Evolutionary conservation across 2,797 vertebrate genomes (phyloP).

Genomic region (Pyrocephalus nanus): DNA sequence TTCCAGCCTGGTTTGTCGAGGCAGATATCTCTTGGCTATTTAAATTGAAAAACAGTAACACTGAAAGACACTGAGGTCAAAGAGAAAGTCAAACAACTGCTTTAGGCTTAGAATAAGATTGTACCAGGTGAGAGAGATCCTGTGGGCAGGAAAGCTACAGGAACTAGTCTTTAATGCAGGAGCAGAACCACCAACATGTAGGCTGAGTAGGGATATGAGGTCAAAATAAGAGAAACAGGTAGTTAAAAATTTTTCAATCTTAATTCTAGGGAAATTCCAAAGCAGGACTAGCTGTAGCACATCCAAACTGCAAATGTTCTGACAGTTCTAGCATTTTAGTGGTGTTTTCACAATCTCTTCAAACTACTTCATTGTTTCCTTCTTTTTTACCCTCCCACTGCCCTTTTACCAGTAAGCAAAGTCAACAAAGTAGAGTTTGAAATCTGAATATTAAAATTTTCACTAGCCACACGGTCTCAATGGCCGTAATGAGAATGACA

Average conservation of each 20-base stretch:
- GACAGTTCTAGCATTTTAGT: not conserved
- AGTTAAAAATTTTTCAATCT: not conserved
- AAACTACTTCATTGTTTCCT: not conserved
- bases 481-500: not conserved
- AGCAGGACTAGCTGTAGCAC: not conserved
- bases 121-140: not conserved
- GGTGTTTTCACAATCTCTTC: not conserved
- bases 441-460: not conserved
- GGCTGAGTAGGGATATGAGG: not conserved
- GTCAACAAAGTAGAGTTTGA: not conserved
- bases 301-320: not conserved
- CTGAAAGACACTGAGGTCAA: not conserved
- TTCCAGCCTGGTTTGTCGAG: slow-evolving; percentile 28
- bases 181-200: not conserved
- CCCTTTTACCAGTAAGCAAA: not conserved
- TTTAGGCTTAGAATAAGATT: not conserved
- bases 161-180: not conserved
- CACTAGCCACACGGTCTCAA: not conserved
- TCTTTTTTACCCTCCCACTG: accelerated
- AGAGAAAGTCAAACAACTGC: not conserved
- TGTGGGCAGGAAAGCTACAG: not conserved
- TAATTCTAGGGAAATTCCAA: not conserved
- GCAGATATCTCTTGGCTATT: slow-evolving; percentile 21
- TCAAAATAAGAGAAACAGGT: not conserved
- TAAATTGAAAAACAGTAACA: slow-evolving; percentile 1